These are phyloP conservation scores for Vollenhovia emeryi DNA, from an alignment of 1,140 invertebrate species.

Conservation along the genomic window DNA sequence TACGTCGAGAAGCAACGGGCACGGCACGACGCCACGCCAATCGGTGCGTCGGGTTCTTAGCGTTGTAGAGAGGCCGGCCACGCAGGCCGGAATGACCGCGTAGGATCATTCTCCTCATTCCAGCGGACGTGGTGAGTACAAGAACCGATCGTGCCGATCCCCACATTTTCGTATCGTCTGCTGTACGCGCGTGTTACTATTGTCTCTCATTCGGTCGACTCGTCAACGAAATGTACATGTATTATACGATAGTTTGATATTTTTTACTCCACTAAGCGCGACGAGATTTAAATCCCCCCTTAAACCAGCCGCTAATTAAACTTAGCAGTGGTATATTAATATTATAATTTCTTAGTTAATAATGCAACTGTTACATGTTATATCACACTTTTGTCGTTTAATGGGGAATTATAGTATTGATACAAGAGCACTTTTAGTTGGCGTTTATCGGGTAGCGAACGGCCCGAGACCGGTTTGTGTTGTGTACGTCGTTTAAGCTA, in stretches of 20 bases:
- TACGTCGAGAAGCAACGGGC: constrained; percentile 31
- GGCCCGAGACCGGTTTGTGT: not conserved
- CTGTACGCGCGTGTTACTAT: not conserved
- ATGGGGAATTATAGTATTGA: no score
- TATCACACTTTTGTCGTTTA: no score
- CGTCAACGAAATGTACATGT: not conserved
- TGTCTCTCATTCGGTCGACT: not conserved
- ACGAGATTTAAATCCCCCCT: not conserved
- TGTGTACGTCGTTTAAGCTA: not conserved
- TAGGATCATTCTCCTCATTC: not conserved
- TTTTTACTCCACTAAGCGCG: not conserved
- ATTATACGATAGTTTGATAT: no score
- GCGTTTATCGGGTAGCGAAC: no score
- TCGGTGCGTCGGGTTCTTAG: constrained; percentile 40
- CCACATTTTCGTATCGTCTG: not conserved
- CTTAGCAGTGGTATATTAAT: no score
- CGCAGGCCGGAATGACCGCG: not conserved
- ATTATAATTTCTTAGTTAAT: no score
- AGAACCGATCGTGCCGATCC: not conserved
- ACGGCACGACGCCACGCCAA: not conserved
- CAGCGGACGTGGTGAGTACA: not conserved
- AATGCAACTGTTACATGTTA: no score
- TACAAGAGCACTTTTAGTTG: no score
- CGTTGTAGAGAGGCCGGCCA: constrained; percentile 43
- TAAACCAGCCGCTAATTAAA: no score